Evolutionary conservation across 2,113 vertebrate species (phyloP).

Genomic region (Triplophysa rosa): DNA sequence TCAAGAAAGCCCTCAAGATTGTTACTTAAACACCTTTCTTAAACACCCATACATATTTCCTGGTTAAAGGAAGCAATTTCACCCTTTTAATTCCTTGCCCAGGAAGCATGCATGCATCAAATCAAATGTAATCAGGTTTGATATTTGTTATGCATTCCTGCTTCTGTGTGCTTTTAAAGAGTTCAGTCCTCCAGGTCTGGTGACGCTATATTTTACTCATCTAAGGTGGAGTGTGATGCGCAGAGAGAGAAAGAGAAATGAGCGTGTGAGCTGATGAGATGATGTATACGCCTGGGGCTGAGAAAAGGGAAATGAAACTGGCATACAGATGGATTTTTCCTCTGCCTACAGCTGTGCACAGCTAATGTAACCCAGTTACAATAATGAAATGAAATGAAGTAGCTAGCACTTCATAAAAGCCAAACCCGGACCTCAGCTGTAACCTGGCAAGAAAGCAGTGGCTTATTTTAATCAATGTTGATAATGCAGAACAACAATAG

Average conservation of each 20-base stretch:
- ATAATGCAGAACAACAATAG: slow-evolving; percentile 32
- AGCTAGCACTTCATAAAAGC: slow-evolving; percentile 46
- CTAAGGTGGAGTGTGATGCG: neutral
- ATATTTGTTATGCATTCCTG: neutral
- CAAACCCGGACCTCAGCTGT: slow-evolving; percentile 29
- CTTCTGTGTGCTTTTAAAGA: neutral
- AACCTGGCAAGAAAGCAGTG: slow-evolving; percentile 9
- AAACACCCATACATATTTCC: too few species aligned
- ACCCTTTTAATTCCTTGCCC: neutral
- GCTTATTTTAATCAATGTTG: slow-evolving; percentile 40
- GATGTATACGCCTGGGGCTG: slow-evolving; percentile 36
- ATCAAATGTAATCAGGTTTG: neutral
- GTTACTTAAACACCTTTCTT: neutral
- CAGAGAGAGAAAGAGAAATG: neutral
- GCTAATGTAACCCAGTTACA: slow-evolving; percentile 48
- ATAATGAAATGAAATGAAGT: slow-evolving; percentile 54
- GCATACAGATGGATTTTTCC: slow-evolving; percentile 36
- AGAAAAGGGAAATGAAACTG: slow-evolving; percentile 40
- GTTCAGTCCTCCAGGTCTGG: neutral
- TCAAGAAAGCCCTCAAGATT: neutral
- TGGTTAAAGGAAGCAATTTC: slow-evolving; percentile 5
- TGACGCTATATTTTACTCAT: slow-evolving; percentile 10
- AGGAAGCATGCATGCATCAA: neutral
- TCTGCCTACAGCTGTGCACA: slow-evolving; percentile 47
- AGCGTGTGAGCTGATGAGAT: neutral